Base-by-base conservation (phyloP, 2,888 invertebrate species). In the Caenorhabditis wallacei region DNA sequence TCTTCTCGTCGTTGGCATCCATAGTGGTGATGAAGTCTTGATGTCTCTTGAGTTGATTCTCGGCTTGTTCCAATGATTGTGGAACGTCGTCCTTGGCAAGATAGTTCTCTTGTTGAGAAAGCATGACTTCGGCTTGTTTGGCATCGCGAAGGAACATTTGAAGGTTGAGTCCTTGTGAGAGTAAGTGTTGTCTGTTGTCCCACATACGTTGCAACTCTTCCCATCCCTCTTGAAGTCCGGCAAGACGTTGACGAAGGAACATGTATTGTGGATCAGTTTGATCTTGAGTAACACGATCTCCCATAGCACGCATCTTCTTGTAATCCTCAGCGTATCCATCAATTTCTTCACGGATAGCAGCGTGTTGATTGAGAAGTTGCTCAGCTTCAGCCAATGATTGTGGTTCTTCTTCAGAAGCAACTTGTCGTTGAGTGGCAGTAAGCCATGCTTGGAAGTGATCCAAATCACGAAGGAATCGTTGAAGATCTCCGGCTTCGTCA, bases 1-100 rank as follows among this genome's bases (percentile, higher is more conserved):
- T 96, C 94, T 99, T 99, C 92, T 99, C 99, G 92, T 99, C 99
- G 93, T 99, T 99, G 16, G 99, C 99, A 93, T 99, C 98, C 97
- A 99, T 97, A 4, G 98, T 98, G 0, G 98, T 98, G 90, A 98
- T 95, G 95, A 99, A 98, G 0, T 98, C 97, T 93, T 99, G 98
- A 93, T 99, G 97, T 61, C 97, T 95, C 93, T 99, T 99, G 92
- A 98, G 95, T 92, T 96, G 94, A 92, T 97, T 97, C 93, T 99
- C 99, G 35, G 98, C 99, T 92, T 98, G 97, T 93, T 99, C 99
- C 89, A 99, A 94, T 7, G 90, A 91, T 51, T 87, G 92, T 40
- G 92, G 92, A 40, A 86, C 84, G 92, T 99, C 98, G 92, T 98
- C 97, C 94, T 99, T 99, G 90, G 96, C 95, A 83, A 99, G 94